Evolutionary conservation across 2,113 vertebrate species (phyloP).

Genomic region (Bos indicus): DNA sequence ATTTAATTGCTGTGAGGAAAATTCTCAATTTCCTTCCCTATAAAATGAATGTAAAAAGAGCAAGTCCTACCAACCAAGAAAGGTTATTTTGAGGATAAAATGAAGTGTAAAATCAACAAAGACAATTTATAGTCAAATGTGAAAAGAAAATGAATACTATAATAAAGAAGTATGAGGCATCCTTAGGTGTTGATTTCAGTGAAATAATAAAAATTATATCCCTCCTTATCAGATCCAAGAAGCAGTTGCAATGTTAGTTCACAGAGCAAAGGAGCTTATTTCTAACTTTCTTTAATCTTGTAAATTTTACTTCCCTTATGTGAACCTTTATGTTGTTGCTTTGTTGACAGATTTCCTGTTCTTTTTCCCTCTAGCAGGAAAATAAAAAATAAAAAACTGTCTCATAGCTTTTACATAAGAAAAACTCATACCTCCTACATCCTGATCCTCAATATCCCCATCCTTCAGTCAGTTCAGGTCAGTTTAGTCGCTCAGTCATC

Average conservation of each 20-base stretch:
- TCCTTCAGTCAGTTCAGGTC: too few relatives aligned
- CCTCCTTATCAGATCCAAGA: background rate
- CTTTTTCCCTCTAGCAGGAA: background rate
- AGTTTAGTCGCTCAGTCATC: too few relatives aligned
- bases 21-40: background rate
- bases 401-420: background rate
- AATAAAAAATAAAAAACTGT: background rate
- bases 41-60: background rate
- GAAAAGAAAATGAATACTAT: background rate
- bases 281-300: background rate
- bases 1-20: background rate
- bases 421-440: background rate
- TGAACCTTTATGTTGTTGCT: background rate
- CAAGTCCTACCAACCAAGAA: background rate
- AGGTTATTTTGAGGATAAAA: background rate
- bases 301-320: background rate
- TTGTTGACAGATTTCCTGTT: background rate
- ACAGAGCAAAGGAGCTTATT: background rate
- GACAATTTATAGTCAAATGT: background rate
- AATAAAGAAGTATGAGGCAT: background rate
- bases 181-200: background rate
- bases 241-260: background rate
- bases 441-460: too few relatives aligned
- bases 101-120: background rate
- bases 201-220: background rate